Percentiles rank a stretch among this genome's conserved stretches.
These are phyloP conservation scores for Illadopsis cleaveri DNA, from an alignment of 2,113 vertebrate species.

Conservation along the genomic window DNA sequence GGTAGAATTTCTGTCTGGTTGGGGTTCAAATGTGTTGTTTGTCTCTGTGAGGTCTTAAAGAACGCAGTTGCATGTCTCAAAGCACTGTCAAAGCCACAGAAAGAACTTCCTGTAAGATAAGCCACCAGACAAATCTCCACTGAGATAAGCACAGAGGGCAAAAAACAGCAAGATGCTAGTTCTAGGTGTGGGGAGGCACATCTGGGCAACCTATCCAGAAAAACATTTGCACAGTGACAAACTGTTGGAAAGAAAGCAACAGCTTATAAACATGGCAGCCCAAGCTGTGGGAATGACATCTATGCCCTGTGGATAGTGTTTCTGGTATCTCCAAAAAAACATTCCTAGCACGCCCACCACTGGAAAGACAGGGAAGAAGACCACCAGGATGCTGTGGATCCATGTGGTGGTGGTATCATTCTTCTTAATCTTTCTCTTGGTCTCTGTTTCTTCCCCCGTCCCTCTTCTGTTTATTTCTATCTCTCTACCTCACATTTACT, in stretches of 20 bases:
- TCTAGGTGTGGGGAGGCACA: background rate
- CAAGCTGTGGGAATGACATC: background rate
- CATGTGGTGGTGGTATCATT: background rate
- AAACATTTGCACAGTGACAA: background rate
- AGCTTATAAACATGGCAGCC: background rate
- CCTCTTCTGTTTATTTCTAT: background rate
- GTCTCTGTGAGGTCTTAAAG: background rate
- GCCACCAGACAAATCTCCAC: background rate
- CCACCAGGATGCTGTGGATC: background rate
- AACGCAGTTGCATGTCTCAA: background rate
- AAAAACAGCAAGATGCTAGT: background rate
- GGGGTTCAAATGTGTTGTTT: background rate
- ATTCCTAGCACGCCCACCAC: accelerated
- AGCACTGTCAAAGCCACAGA: background rate
- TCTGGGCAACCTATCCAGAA: background rate
- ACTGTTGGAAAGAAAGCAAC: background rate
- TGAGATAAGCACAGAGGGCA: accelerated
- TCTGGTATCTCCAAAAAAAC: background rate
- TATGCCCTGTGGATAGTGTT: too few relatives aligned
- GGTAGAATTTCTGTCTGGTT: background rate
- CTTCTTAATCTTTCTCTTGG: background rate
- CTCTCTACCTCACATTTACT: background rate
- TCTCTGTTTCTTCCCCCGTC: background rate
- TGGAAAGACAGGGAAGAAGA: background rate
- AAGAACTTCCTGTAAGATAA: background rate